Evolutionary conservation across 2,888 invertebrate species (phyloP).

Genomic region (Asteroscopus sphinx): DNA sequence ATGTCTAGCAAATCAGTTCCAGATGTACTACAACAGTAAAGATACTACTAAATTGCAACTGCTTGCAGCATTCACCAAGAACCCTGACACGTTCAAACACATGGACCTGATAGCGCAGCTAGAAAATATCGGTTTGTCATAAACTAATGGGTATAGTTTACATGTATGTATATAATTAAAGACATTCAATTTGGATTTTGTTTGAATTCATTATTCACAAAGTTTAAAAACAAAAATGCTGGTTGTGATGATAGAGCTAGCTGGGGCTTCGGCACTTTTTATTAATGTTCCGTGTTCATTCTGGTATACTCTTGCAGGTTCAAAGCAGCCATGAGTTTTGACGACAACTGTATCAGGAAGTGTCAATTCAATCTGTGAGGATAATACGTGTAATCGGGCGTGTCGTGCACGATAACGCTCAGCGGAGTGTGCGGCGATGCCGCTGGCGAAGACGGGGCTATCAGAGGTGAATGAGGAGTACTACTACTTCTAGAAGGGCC

Average conservation of each 20-base stretch:
- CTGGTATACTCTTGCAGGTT: background rate
- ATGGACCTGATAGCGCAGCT: conserved; percentile 94
- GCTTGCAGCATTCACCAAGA: conserved; percentile 92
- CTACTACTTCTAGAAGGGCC: conserved; percentile 18
- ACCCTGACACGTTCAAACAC: conserved; percentile 94
- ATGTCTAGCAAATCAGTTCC: conserved; percentile 95
- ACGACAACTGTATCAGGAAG: background rate
- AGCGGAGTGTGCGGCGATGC: conserved; percentile 31
- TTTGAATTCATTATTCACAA: conserved; percentile 26
- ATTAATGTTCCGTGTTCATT: too few species aligned
- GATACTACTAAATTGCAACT: conserved; percentile 91
- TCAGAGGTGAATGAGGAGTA: conserved; percentile 23
- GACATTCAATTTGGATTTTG: conserved; percentile 9
- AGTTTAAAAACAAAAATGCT: background rate
- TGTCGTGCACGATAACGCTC: conserved; percentile 59
- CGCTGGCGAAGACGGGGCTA: conserved; percentile 25
- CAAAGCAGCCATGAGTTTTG: conserved; percentile 4
- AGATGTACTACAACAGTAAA: conserved; percentile 94
- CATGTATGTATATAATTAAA: conserved; percentile 25
- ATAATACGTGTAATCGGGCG: conserved; percentile 79
- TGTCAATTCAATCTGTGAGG: conserved; percentile 76
- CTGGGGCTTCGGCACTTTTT: too few species aligned
- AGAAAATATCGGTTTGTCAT: conserved; percentile 90
- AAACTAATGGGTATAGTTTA: conserved; percentile 34
- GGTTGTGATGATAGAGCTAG: too few species aligned